These are phyloP conservation scores for Dunckerocampus dactyliophorus DNA, from an alignment of 2,113 vertebrate genomes.

Conservation along the genomic window DNA sequence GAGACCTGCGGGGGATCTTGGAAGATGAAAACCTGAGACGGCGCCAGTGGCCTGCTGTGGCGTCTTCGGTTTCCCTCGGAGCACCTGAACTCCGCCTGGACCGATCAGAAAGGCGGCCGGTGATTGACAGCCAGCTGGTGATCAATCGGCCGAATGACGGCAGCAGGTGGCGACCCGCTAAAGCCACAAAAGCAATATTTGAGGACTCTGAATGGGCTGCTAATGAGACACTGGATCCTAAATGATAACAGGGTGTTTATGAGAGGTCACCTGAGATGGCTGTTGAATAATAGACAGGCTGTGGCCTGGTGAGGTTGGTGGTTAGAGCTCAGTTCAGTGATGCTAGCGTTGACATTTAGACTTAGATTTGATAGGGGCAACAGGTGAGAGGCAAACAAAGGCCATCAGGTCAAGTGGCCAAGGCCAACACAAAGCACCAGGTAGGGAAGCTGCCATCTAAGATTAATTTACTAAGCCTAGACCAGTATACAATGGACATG, in stretches of 20 bases:
- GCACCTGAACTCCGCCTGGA: conserved; percentile 14
- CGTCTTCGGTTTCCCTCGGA: conserved; percentile 40
- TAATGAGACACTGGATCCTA: conserved; percentile 72
- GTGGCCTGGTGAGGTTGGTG: conserved; percentile 25
- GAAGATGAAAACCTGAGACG: conserved; percentile 53
- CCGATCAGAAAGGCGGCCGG: conserved; percentile 10
- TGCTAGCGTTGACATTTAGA: conserved; percentile 15
- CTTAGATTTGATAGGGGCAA: conserved; percentile 7
- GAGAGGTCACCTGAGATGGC: conserved; percentile 53
- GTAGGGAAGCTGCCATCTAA: background rate
- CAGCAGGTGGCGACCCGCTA: conserved; percentile 3
- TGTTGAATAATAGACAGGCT: conserved; percentile 62
- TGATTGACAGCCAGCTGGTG: conserved; percentile 23
- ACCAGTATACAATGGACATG: no score
- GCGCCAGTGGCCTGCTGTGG: conserved; percentile 10
- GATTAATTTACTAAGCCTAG: background rate
- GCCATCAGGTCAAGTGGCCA: conserved; percentile 31
- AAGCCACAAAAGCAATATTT: conserved; percentile 45
- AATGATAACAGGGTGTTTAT: conserved; percentile 67
- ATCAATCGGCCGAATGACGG: conserved; percentile 27
- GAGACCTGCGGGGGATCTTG: conserved; percentile 19
- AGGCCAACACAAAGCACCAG: conserved; percentile 1
- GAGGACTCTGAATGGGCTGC: conserved; percentile 42
- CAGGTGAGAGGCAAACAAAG: conserved; percentile 38
- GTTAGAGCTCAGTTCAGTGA: conserved; percentile 27